These are phyloP conservation scores for Callionymus lyra DNA, from an alignment of 2,113 vertebrate species.

Conservation along the genomic window DNA sequence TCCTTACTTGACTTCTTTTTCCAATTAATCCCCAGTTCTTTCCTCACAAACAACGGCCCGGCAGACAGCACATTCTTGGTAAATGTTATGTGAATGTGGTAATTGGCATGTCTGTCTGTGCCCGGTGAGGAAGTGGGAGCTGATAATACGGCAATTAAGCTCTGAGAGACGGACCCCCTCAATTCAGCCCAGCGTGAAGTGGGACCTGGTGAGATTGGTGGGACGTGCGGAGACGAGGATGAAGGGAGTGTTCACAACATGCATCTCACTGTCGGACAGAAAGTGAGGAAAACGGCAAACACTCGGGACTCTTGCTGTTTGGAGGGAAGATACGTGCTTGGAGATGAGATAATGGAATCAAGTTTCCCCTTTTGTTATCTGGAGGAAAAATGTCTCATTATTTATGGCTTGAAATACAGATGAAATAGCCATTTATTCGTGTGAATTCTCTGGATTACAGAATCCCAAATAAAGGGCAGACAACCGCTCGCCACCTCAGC, in stretches of 20 bases:
- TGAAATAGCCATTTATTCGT: too few relatives aligned
- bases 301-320: too few relatives aligned
- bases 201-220: slow-evolving; percentile 22
- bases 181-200: neutral
- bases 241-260: slow-evolving; percentile 18
- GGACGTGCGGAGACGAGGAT: slow-evolving; percentile 13
- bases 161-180: slow-evolving; percentile 16
- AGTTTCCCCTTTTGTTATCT: too few relatives aligned
- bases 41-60: slow-evolving; percentile 10
- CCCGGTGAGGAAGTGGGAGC: slow-evolving; percentile 32
- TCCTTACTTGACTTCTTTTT: too few relatives aligned
- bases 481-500: too few relatives aligned
- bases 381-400: too few relatives aligned
- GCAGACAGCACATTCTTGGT: slow-evolving; percentile 21
- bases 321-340: too few relatives aligned
- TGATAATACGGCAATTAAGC: slow-evolving; percentile 52
- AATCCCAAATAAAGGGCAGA: too few relatives aligned
- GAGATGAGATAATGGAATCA: too few relatives aligned
- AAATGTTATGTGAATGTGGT: slow-evolving; percentile 11
- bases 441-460: too few relatives aligned
- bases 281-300: slow-evolving; percentile 1
- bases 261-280: slow-evolving; percentile 26
- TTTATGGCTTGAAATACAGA: too few relatives aligned
- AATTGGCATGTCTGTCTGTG: slow-evolving; percentile 43
- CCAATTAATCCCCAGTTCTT: too few relatives aligned